Base-by-base conservation (phyloP, 2,888 invertebrate species). In the Cephus runcator region DNA sequence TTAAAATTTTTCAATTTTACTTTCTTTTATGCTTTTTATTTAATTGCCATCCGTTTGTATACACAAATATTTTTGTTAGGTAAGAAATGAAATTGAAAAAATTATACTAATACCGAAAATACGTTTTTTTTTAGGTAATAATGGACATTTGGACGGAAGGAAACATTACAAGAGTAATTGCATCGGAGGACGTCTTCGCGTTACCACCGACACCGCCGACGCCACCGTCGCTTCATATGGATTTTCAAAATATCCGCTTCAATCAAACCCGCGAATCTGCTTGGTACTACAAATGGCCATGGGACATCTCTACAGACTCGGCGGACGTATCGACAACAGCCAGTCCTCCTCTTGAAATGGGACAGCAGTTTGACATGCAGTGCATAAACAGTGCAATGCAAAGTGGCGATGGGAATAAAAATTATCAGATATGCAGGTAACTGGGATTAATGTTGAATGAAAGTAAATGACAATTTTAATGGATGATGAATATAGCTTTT, bases 201-300 rank as follows among this genome's bases (percentile, higher is more conserved):
- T 79, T 84, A 31, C 84, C 87, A 73, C 83, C 85, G 15, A 86
- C 83, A 1, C 82, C 85, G 1, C 80, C 84, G 23, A 85, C 83
- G 1, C 80, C 85, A 3, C 81, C 82, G 11, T 77, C 79, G 23
- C 36, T 79, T 40, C 79, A 83, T n/a, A 30, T 80, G 75, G 83
- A 83, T 40, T 69, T 73, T 12, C 83, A 83, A 35, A 83, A 69
- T 34, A 30, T 76, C 6, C 83, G 81, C 69, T 79, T 83, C 30
- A 74, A 80, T 9, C 77, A 76, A 35, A 82, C 71, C 34, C 82
- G 77, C 75, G 83, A 87, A n/a, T 11, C 77, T 69, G 12, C 79
- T 4, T 84, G 81, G 80, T 80, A 76, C 34, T 80, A 83, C 35
- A 83, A 77, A 79, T 83, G 81, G 76, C 73, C 83, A 2, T 86